Evolutionary conservation across 2,797 vertebrate species (phyloP), one percentile per base, ranked within the genome.

Genomic region (Dermochelys coriacea): DNA sequence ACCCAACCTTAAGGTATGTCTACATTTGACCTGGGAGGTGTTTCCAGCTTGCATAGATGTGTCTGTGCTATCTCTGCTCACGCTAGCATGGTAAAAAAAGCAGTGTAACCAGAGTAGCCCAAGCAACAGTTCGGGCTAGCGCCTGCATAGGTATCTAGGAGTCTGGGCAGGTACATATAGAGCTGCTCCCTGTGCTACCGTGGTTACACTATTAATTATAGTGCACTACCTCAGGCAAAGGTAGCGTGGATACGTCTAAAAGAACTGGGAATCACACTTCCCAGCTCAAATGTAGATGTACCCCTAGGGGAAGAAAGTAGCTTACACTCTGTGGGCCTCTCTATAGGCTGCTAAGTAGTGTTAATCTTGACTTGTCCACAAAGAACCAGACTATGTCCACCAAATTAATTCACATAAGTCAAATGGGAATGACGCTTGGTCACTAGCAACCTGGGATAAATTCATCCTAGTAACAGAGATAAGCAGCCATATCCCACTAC

Each of bases 401-500:
- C 34, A 86, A 64, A 27, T n/a, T 87, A 1, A 0, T 34, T 45
- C 0, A 1, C 64, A 49, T 47, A 88, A 45, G 82, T 68, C 85
- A 78, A 92, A 80, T 1, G 1, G 80, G 80, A 86, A 52, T 80
- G 55, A 68, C 2, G 6, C 0, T 54, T 51, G 88, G 64, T 10
- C 86, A 91, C 61, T 83, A 57, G 29, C 23, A 92, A 77, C 49
- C 68, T 87, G 81, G 83, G 93, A 79, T 75, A 71, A 87, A 25
- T 84, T 64, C 47, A 71, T 55, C 21, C 71, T 89, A 25, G 29
- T 84, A 86, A 93, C 81, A 77, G 25, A 52, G 50, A n/a, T 37
- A 19, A n/a, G n/a, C 51, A 49, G 61, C 21, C 57, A 55, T 71
- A 80, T 86, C 87, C 92, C 80, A 95, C 80, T 89, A 85, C 91